Conservation (phyloP, 2,797 vertebrate genomes). For the Geotria australis region DNA sequence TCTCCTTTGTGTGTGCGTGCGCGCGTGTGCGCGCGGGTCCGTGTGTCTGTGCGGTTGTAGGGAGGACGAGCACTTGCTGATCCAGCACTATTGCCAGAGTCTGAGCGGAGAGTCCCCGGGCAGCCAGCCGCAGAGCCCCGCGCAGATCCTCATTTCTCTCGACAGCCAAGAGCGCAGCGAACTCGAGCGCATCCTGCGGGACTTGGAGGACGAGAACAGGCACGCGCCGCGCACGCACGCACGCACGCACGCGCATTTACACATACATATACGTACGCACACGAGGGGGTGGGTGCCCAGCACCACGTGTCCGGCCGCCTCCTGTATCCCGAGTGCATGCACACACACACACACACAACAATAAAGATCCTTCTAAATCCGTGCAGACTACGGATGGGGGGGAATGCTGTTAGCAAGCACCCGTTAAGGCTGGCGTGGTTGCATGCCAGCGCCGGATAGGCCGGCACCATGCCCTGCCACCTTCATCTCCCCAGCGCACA, state of each 20-base stretch:
- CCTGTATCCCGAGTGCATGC: too few relatives aligned
- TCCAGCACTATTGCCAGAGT: constrained; percentile 99
- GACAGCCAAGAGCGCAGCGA: constrained; percentile 94
- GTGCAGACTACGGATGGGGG: too few relatives aligned
- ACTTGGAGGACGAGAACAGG: constrained; percentile 96
- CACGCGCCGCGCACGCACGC: constrained; percentile 9
- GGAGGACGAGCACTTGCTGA: constrained; percentile 99
- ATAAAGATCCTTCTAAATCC: too few relatives aligned
- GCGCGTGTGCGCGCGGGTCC: background rate
- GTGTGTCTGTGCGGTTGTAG: constrained; percentile 18
- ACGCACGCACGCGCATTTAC: background rate
- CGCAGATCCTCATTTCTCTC: constrained; percentile 97
- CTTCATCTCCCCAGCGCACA: too few relatives aligned
- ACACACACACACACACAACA: too few relatives aligned
- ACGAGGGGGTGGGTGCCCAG: too few relatives aligned
- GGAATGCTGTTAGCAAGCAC: too few relatives aligned
- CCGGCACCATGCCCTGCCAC: too few relatives aligned
- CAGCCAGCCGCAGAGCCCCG: constrained; percentile 89
- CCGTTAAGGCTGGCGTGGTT: too few relatives aligned
- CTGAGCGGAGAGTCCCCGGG: constrained; percentile 93
- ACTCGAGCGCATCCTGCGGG: constrained; percentile 68
- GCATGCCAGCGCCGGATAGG: too few relatives aligned
- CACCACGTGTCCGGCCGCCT: too few relatives aligned
- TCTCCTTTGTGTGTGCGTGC: too few relatives aligned
- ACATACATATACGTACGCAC: background rate